Conservation (phyloP, 2,797 vertebrate genomes). For the Phalloptychus januarius region DNA sequence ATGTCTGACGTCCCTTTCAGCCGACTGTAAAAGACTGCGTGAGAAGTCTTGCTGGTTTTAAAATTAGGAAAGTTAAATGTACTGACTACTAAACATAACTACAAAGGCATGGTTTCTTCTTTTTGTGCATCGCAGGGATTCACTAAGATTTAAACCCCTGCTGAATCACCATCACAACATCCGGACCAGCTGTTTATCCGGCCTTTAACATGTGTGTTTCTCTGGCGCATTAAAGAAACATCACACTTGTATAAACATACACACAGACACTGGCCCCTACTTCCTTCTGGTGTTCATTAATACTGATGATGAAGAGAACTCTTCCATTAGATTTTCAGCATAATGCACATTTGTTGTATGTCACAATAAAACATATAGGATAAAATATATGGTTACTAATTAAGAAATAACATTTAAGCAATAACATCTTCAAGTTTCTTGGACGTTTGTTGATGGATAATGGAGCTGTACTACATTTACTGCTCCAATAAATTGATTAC, state of each 20-base stretch:
- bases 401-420: neutral
- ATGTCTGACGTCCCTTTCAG: neutral
- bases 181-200: neutral
- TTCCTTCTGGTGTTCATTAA: constrained; percentile 1
- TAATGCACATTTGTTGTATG: neutral
- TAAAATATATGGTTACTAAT: neutral
- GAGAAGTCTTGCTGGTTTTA: constrained; percentile 5
- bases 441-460: neutral
- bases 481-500: too few species aligned
- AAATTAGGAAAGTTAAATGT: constrained; percentile 26
- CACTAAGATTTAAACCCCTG: constrained; percentile 24
- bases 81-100: constrained; percentile 4
- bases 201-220: neutral
- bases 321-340: neutral
- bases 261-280: neutral
- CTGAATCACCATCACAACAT: constrained; percentile 17
- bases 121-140: constrained; percentile 19
- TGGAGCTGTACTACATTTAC: too few species aligned
- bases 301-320: neutral
- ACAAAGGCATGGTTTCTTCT: constrained; percentile 18
- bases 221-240: constrained; percentile 7
- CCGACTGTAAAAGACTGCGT: neutral
- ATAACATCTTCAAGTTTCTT: neutral
- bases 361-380: neutral
- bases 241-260: neutral